Evolutionary conservation across 2,797 vertebrate species (phyloP).

Genomic region (Tangara arthus): DNA sequence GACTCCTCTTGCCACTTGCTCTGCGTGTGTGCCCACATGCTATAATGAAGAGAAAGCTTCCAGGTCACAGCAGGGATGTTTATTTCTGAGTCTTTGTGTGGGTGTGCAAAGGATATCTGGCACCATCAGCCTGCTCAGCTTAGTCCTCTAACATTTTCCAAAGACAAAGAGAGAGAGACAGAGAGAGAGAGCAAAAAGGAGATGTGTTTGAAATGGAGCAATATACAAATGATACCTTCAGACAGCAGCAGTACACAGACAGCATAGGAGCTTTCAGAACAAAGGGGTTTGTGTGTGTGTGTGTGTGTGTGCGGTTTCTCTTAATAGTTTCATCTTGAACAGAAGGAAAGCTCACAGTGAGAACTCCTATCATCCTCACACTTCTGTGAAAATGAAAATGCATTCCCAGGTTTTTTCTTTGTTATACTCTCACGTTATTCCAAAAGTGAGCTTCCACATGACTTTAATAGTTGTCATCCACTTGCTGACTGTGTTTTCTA

Average conservation of each 20-base stretch:
- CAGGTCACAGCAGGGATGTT: neutral
- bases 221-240: slow-evolving; percentile 3
- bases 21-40: neutral
- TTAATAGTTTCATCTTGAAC: slow-evolving; percentile 31
- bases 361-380: slow-evolving; percentile 29
- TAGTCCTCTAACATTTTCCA: slow-evolving; percentile 47
- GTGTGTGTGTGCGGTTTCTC: neutral
- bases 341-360: slow-evolving; percentile 53
- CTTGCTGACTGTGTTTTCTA: neutral
- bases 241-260: neutral
- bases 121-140: slow-evolving; percentile 4
- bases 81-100: neutral
- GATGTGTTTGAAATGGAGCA: slow-evolving; percentile 26
- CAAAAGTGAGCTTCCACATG: neutral
- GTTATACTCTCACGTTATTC: neutral
- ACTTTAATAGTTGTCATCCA: neutral
- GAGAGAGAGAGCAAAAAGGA: neutral
- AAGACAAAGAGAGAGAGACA: slow-evolving; percentile 25
- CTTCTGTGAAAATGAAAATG: slow-evolving; percentile 14
- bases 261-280: neutral
- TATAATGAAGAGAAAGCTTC: neutral
- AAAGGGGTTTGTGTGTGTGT: neutral
- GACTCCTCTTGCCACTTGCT: neutral
- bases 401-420: neutral
- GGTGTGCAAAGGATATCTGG: slow-evolving; percentile 3